A percentile compares a stretch with the other conserved stretches of the same genome.
Evolutionary conservation across 2,113 vertebrate genomes (phyloP).

Genomic region (Chloropsis hardwickii): DNA sequence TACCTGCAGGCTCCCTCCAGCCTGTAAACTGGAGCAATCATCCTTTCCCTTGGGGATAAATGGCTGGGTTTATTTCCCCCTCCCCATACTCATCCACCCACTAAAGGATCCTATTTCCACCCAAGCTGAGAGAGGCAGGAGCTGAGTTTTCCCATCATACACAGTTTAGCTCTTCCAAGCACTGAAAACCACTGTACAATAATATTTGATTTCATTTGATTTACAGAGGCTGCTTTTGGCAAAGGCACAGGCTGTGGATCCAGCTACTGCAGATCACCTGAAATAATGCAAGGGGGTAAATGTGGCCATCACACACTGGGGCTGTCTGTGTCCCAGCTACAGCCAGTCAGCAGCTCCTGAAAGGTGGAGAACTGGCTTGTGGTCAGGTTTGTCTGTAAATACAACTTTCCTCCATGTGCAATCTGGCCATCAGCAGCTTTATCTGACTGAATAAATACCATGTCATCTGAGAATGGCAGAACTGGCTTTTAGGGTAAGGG

Average conservation of each 20-base stretch:
- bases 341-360: background rate
- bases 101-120: background rate
- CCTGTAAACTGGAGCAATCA: background rate
- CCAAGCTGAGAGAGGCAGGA: background rate
- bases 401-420: background rate
- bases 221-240: background rate
- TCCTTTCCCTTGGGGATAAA: background rate
- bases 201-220: background rate
- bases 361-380: background rate
- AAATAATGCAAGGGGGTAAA: background rate
- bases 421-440: background rate
- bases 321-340: background rate
- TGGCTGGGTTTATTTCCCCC: rapidly evolving
- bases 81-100: background rate
- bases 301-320: background rate
- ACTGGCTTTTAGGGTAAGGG: background rate
- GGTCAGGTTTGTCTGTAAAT: background rate
- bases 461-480: background rate
- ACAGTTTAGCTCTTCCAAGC: background rate
- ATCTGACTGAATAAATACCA: background rate
- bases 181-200: background rate
- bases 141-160: background rate
- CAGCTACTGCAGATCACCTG: background rate
- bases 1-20: background rate
- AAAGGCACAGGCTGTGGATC: background rate